A percentile compares a stretch with the other conserved stretches of the same genome.
Conservation (phyloP, 2,113 vertebrate species). For the human region GRCh38 chr16:7359001-7359500, state of each 20-base stretch:
- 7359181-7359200: not conserved
- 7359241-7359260: not conserved
- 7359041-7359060: not conserved
- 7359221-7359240: not conserved
- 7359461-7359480: no score
- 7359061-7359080: fast-evolving
- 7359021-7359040: not conserved
- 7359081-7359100: not conserved
- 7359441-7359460: not conserved
- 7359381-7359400: no score
- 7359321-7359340: not conserved
- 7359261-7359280: no score
- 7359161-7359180: not conserved
- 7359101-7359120: not conserved
- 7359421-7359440: not conserved
- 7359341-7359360: not conserved
- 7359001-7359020: not conserved
- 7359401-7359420: not conserved
- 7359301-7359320: not conserved
- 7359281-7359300: no score
- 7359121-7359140: not conserved
- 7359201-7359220: not conserved
- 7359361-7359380: not conserved
- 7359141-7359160: fast-evolving
- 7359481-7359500: not conserved